Base-by-base conservation (phyloP, 2,888 invertebrate species). In the Bellardia bayeri region DNA sequence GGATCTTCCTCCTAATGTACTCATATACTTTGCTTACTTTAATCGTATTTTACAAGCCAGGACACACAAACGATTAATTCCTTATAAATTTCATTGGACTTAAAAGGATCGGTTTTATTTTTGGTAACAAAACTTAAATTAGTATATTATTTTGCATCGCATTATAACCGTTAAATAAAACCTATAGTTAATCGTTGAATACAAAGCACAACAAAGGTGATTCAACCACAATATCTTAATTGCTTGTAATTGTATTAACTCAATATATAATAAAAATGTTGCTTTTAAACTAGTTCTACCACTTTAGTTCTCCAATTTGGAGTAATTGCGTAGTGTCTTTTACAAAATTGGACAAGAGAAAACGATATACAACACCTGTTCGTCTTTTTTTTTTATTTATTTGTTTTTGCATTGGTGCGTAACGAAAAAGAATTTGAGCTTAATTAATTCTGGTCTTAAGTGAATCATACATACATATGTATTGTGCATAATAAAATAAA, bases 361-460 rank as follows among this genome's bases (percentile, higher is more conserved):
- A n/a, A 51, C 51, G n/a, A 51, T 51, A 6, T n/a, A 51, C n/a
- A 23, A 56, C 56, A 56, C 56, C 56, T 56, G 23, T 56, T 56
- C 23, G 56, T 23, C 9, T 56, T 9, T 6, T 23, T 51, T 14
- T 16, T 16, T 5, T 54, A 16, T 54, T 49, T 3, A 11, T 49
- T 14, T 51, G 51, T 13, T 56, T 16, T 16, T 56, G 16, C 54
- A 56, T 51, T 51, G n/a, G 5, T 51, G 6, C 4, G n/a, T n/a
- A n/a, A n/a, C 8, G 14, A 56, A 23, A 23, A 6, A 14, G n/a
- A 56, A 16, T 23, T 8, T 56, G 8, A 8, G 8, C 56, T 56
- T 56, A 23, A 56, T 56, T 16, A 56, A 56, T 23, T 56, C 9
- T 23, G 9, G 16, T 23, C 9, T 23, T 56, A 23, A 56, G 23